Evolutionary conservation across 2,797 vertebrate genomes (phyloP), one percentile per base, ranked within the genome.

Genomic region (Catostomus latipinnis): DNA sequence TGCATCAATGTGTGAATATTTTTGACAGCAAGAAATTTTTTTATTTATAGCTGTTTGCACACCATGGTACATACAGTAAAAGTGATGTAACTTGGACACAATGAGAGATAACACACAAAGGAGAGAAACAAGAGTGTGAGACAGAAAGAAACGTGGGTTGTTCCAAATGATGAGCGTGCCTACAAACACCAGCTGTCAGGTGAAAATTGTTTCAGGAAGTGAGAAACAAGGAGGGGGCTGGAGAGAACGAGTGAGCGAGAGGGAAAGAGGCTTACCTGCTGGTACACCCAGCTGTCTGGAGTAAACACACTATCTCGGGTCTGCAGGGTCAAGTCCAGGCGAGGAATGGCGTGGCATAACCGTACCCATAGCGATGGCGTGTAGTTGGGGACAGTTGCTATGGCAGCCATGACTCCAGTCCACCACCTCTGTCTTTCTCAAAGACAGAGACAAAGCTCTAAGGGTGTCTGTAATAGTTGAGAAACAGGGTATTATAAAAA

Each of bases 231-330:
- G 48, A 65, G 8, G n/a, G 22, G 3, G 34, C 48, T n/a, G n/a
- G 11, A 34, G 34, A 34, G 34, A 34, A 34, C 34, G 34, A 77
- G 74, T 69, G 13, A 2, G 62, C 2, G 16, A 78, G 58, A 70
- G 82, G 84, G 78, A 63, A 81, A 87, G 81, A 75, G 53, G 0
- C 8, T 89, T 93, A 94, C 94, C 94, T 95, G 94, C 91, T 95
- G 94, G 87, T 95, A 95, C 85, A 94, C 94, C 94, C 94, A 95
- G 91, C 93, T 94, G 89, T 94, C 92, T 0, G 94, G 94, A 52
- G 88, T 89, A 81, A 95, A 95, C 71, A 86, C 8, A 85, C 92
- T 95, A 90, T 93, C 93, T 87, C 90, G 91, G 90, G 92, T 93
- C 90, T 93, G 92, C 92, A 95, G 92, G 88, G 88, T 87, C 87